Conservation (phyloP, 2,113 vertebrate genomes). For the Anoplopoma fimbria region DNA sequence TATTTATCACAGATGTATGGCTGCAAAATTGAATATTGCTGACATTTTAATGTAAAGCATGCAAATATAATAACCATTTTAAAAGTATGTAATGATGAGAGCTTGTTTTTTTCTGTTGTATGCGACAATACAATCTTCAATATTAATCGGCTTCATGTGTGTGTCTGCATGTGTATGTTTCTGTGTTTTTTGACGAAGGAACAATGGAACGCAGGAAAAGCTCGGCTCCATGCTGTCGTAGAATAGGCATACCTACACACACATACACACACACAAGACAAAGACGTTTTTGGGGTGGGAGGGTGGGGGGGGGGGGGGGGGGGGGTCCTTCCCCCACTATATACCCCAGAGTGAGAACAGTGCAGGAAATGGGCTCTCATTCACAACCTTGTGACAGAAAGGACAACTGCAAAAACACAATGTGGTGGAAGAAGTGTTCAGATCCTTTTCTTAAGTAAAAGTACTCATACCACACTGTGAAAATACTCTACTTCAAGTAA, state of each 20-base stretch:
- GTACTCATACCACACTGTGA: not conserved
- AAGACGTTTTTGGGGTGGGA: not conserved
- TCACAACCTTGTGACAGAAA: constrained; percentile 71
- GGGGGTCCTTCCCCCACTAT: constrained; percentile 39
- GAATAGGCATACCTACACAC: constrained; percentile 24
- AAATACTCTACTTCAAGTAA: not conserved
- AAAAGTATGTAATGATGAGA: not conserved
- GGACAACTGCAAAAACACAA: constrained; percentile 54
- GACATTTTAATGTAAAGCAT: not conserved
- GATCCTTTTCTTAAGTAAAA: not conserved
- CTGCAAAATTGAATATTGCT: not conserved
- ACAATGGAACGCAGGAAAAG: constrained; percentile 59
- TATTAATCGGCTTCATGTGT: not conserved
- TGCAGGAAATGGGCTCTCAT: constrained; percentile 74
- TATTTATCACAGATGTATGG: not conserved
- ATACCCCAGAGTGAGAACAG: constrained; percentile 61
- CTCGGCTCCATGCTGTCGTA: constrained; percentile 48
- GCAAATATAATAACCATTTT: not conserved
- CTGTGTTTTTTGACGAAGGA: not conserved
- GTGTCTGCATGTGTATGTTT: constrained; percentile 13
- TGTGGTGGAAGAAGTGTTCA: not conserved
- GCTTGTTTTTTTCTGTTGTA: not conserved
- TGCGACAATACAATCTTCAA: not conserved
- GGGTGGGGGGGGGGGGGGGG: not conserved
- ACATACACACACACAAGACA: constrained; percentile 8